Evolutionary conservation across 2,888 invertebrate genomes (phyloP).

Genomic region (Eupithecia vulgata): DNA sequence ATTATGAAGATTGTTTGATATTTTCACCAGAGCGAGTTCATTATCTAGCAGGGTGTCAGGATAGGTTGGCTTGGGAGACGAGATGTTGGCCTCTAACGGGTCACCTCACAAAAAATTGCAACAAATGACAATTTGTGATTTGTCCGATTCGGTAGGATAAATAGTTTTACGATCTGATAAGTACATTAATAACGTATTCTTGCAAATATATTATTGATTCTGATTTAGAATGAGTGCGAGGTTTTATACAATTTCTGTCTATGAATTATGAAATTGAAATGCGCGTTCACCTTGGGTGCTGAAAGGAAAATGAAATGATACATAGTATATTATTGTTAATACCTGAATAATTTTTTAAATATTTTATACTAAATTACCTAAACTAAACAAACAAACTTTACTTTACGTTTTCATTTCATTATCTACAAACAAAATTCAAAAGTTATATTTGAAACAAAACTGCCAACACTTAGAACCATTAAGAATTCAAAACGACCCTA

Average conservation of each 20-base stretch:
- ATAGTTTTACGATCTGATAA: not conserved
- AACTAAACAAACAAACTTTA: not conserved
- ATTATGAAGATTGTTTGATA: too few species aligned
- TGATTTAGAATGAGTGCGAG: not conserved
- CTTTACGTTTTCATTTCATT: not conserved
- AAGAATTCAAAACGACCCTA: not conserved
- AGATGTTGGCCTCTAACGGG: too few species aligned
- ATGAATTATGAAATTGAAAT: not conserved
- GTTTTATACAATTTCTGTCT: not conserved
- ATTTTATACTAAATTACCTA: too few species aligned
- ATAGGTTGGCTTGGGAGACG: too few species aligned
- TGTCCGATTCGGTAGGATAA: not conserved
- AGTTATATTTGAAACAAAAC: slow-evolving; percentile 1
- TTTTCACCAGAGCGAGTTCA: too few species aligned
- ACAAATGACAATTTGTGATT: not conserved
- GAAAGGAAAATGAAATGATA: not conserved
- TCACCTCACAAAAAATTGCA: too few species aligned
- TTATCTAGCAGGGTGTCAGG: too few species aligned
- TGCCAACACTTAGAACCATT: not conserved
- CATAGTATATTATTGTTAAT: not conserved
- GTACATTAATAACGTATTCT: not conserved
- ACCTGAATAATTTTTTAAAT: too few species aligned
- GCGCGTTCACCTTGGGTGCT: not conserved
- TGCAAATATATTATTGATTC: not conserved
- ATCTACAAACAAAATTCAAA: not conserved